A percentile compares a stretch with the other conserved stretches of the same genome.
Conservation (phyloP, 2,797 vertebrate genomes). For the Hydrocynus forskahlii region DNA sequence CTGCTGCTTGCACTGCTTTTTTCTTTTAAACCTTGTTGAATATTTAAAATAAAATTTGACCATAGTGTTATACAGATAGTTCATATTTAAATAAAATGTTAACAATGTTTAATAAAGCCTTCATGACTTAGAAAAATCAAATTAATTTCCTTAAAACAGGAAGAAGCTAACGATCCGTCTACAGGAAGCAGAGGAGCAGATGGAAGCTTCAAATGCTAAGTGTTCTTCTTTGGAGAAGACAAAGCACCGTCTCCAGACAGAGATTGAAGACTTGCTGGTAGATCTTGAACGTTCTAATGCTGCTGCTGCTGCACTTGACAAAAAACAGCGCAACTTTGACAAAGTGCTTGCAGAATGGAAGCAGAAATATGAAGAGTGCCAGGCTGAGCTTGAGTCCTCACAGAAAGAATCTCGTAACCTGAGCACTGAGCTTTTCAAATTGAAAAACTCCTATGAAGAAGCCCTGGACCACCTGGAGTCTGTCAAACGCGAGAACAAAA, state of each 20-base stretch:
- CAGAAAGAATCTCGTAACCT: conserved; percentile 89
- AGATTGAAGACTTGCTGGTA: conserved; percentile 89
- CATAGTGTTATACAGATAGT: too few relatives aligned
- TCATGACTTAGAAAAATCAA: not conserved
- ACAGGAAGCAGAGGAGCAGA: conserved; percentile 89
- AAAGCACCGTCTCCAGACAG: conserved; percentile 91
- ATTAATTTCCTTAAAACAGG: conserved; percentile 66
- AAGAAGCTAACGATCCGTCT: conserved; percentile 89
- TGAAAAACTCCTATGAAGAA: conserved; percentile 92
- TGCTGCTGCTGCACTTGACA: conserved; percentile 85
- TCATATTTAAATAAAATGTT: too few relatives aligned
- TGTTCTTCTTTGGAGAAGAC: conserved; percentile 93
- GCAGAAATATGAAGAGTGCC: conserved; percentile 90
- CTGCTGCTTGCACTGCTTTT: too few relatives aligned
- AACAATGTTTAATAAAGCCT: not conserved
- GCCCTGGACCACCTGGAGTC: conserved; percentile 89
- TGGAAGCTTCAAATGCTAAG: conserved; percentile 88
- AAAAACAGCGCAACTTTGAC: conserved; percentile 92
- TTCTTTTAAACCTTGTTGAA: too few relatives aligned
- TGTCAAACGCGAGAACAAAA: conserved; percentile 92
- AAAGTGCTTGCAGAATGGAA: conserved; percentile 86
- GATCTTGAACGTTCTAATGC: conserved; percentile 89
- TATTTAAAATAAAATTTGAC: too few relatives aligned
- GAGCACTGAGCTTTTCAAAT: conserved; percentile 92
- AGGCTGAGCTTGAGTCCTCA: conserved; percentile 86